A percentile compares a stretch with the other conserved stretches of the same genome.
Evolutionary conservation across 2,113 vertebrate genomes (phyloP).

Genomic region (Larimichthys crocea): DNA sequence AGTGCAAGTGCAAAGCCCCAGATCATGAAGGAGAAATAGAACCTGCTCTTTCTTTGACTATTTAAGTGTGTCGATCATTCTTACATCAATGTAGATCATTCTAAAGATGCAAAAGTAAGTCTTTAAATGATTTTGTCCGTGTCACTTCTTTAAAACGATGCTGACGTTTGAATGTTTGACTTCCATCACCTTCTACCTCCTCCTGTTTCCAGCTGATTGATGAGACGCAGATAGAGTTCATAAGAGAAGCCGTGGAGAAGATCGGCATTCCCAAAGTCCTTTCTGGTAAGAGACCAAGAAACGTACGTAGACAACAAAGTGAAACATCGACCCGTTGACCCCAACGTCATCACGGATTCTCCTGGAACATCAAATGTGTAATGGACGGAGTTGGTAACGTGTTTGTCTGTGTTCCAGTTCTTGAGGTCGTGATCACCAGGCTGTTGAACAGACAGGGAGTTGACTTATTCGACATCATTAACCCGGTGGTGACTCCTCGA

Average conservation of each 20-base stretch:
- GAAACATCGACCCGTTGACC: background rate
- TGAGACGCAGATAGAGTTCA: conserved; percentile 66
- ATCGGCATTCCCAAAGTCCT: conserved; percentile 86
- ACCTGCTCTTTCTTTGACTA: too few relatives aligned
- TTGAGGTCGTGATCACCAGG: conserved; percentile 80
- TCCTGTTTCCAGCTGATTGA: conserved; percentile 58
- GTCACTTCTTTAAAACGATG: background rate
- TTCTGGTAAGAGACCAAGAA: conserved; percentile 78
- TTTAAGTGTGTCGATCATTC: background rate
- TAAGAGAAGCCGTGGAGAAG: conserved; percentile 79
- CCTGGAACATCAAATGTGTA: too few relatives aligned
- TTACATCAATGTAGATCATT: background rate
- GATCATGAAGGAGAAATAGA: too few relatives aligned
- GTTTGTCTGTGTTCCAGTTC: conserved; percentile 71
- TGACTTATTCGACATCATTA: conserved; percentile 84
- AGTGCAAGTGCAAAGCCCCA: too few relatives aligned
- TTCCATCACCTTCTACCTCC: background rate
- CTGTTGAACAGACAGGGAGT: conserved; percentile 87
- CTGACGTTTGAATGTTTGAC: background rate
- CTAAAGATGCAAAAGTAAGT: too few relatives aligned
- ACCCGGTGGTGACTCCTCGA: conserved; percentile 84
- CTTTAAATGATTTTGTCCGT: too few relatives aligned
- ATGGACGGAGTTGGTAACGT: background rate
- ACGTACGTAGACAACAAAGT: background rate
- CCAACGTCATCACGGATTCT: too few relatives aligned